These are phyloP conservation scores for Megalops cyprinoides DNA, from an alignment of 2,797 vertebrate genomes.

Conservation along the genomic window DNA sequence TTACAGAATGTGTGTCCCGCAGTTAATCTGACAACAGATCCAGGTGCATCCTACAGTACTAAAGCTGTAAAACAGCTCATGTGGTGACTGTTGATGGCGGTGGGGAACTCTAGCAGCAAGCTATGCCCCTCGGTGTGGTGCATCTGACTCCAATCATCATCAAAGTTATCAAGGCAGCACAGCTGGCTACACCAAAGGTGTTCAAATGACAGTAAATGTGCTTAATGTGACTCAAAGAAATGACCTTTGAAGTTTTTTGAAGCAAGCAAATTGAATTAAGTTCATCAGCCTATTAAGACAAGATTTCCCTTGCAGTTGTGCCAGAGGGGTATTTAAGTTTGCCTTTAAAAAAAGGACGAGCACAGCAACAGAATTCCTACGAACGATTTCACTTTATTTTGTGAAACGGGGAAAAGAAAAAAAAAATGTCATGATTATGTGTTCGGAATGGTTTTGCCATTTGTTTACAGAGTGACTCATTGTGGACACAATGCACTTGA, in stretches of 20 bases:
- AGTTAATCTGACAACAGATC: not conserved
- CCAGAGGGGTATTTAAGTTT: not conserved
- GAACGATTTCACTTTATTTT: not conserved
- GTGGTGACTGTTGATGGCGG: not conserved
- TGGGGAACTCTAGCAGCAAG: conserved; percentile 28
- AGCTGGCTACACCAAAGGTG: not conserved
- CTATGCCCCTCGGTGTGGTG: conserved; percentile 24
- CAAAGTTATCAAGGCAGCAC: conserved; percentile 34
- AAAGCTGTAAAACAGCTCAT: not conserved
- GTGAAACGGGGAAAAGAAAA: not conserved
- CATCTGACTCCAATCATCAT: conserved; percentile 35
- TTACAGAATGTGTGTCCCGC: not conserved
- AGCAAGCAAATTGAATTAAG: not conserved
- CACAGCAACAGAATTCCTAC: no score
- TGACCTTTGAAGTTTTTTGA: not conserved
- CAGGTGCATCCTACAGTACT: not conserved
- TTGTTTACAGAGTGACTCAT: conserved; percentile 49
- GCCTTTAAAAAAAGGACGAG: not conserved
- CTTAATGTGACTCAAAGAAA: conserved; percentile 28
- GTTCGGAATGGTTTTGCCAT: not conserved
- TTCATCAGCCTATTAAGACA: conserved; percentile 7
- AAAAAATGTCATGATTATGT: conserved; percentile 24
- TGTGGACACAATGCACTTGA: conserved; percentile 51
- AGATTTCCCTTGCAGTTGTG: not conserved
- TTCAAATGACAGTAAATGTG: conserved; percentile 29